Base-by-base conservation (phyloP, 1,140 invertebrate species). In the Drosophila burlai region DNA sequence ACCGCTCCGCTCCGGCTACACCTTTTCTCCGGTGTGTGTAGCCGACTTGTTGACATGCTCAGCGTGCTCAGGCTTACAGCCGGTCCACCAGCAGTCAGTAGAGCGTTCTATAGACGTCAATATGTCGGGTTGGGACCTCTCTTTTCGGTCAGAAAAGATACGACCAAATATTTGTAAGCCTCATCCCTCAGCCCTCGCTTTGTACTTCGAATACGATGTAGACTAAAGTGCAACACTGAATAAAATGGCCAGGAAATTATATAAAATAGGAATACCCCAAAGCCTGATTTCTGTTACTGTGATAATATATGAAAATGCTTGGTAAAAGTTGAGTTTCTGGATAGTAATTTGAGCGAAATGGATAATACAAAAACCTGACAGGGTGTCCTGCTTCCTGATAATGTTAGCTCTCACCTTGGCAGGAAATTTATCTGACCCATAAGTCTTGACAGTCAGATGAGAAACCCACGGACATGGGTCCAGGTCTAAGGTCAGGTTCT, bases 11-110 rank as follows among this genome's bases (percentile, higher is more conserved):
- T 50, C 46, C 40, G 29, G 61, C 73, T 45, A 42, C 31, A 62
- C 49, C 54, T 55, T 58, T 46, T 67, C 43, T 26, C 21, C 64
- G 49, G 52, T 64, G 45, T 73, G 68, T 74, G 75, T 67, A 72
- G 62, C 58, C 61, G 40, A 72, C 78, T 89, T 92, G 91, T 92
- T 87, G 82, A 92, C 91, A 91, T 91, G 91, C 87, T 80, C 87
- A 91, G 84, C 87, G 83, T 91, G 84, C 80, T 83, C 84, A 78
- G 72, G 72, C 82, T 76, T 75, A 79, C 84, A 83, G 73, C 54
- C 64, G 59, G 57, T 72, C 26, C 74, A 40, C 29, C 59, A 50
- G 11, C 60, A 69, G 68, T 26, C 73, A 77, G 55, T 16, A 26
- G 24, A 64, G 36, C 58, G 54, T 40, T 67, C 65, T 50, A 40